A percentile compares a stretch with the other conserved stretches of the same genome.
Conservation (phyloP, 2,888 invertebrate genomes). For the Crepidodera aurea region DNA sequence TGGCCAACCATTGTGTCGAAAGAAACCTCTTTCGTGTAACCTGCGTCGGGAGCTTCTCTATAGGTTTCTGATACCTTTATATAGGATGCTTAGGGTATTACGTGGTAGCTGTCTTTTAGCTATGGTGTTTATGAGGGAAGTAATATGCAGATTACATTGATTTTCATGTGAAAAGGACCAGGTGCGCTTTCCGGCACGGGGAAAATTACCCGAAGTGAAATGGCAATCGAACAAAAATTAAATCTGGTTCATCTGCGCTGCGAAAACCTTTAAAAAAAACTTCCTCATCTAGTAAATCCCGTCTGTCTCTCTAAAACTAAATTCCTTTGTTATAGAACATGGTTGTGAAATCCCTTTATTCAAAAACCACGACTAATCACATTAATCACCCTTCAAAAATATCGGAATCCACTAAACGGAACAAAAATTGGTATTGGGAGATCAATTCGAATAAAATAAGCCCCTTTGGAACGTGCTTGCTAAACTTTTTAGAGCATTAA, state of each 20-base stretch:
- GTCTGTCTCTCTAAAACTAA: not conserved
- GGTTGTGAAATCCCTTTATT: conserved; percentile 25
- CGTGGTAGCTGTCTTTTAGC: conserved; percentile 20
- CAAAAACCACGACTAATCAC: conserved; percentile 27
- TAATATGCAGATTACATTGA: conserved; percentile 20
- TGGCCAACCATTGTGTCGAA: conserved; percentile 13
- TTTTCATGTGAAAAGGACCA: conserved; percentile 18
- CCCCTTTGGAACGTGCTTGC: conserved; percentile 33
- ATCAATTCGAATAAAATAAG: conserved; percentile 27
- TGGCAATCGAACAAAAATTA: too few species aligned
- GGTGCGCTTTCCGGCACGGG: not conserved
- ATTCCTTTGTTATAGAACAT: conserved; percentile 20
- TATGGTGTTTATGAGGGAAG: conserved; percentile 15
- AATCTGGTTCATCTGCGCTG: too few species aligned
- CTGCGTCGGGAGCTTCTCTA: conserved; percentile 1
- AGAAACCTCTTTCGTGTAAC: not conserved
- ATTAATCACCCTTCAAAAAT: conserved; percentile 33
- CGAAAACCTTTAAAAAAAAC: too few species aligned
- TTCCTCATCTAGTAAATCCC: conserved; percentile 9
- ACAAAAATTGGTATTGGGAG: conserved; percentile 20
- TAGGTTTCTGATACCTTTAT: conserved; percentile 15
- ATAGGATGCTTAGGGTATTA: conserved; percentile 21
- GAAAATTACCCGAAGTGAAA: too few species aligned
- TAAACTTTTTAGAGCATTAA: conserved; percentile 30
- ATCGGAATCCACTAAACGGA: conserved; percentile 32